Base-by-base conservation (phyloP, 2,888 invertebrate genomes). In the Sminthurinus aureus region DNA sequence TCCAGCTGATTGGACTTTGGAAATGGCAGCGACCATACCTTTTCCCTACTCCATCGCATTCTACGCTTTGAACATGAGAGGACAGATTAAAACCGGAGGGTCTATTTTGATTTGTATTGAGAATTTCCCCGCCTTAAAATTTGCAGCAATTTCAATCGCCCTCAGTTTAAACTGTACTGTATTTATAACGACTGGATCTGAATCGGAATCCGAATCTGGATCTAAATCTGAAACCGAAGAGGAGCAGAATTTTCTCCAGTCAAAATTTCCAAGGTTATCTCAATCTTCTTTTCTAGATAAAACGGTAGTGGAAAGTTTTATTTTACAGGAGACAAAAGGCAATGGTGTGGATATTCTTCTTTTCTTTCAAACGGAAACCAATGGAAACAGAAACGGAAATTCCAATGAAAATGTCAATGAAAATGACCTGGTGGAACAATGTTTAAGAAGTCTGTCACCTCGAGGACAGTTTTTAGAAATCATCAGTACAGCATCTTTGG, bases 281-380 rank as follows among this genome's bases (percentile, higher is more conserved):
- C 6, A 79, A 51, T 89, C 90, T 77, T 93, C 96, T 89, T 96
- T 98, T 89, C 95, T 96, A 38, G 96, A 96, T 90, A 90, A 92
- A 84, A 89, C 92, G 87, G 0, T 13, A 9, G 18, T 13, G 58
- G 58, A 58, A 13, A 90, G 91, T 89, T 88, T 90, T 81, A 89
- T 90, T 22, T 99, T 99, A 91, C 98, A 99, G 91, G 94, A 95
- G 90, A 98, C 98, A 0, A 92, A 93, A 86, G 99, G 99, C 64
- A 93, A 93, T 88, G 98, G 98, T 86, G 98, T 99, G 15, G 96
- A 99, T 91, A 91, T 98, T 52, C 96, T 99, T 51, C 92, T 99
- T 38, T 38, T 38, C 6, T 38, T 38, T 38, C 38, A 38, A 38
- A 38, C 1, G 1, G 38, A 38, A 38, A 38, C 6, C 6, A 6